Evolutionary conservation across 1,140 invertebrate genomes (phyloP), one percentile per base, ranked within the genome.

Genomic region (Drosophila littoralis): DNA sequence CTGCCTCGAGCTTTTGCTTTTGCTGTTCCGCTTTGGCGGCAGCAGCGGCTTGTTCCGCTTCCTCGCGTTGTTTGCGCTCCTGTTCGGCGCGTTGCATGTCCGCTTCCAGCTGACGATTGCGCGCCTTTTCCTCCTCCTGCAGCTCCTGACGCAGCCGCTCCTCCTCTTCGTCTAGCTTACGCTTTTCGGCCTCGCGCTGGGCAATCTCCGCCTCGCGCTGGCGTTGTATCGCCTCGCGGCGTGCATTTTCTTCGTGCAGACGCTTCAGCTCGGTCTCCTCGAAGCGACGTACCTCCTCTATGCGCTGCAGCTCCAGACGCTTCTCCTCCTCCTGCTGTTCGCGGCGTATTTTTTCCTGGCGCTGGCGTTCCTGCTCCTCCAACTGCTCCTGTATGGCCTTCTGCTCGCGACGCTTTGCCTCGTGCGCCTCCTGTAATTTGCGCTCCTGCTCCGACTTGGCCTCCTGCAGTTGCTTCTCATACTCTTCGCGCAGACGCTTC

Each of bases 301-400:
- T 10, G 1, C 78, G 68, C 45, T 78, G 15, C 28, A 92, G 52
- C 13, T 84, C 65, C 9, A 28, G 36, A 1, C 90, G 90, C 51
- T 88, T 81, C 59, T 92, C 88, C 36, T 91, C 90, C 43, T 91
- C 90, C 48, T 89, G 63, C 13, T 82, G 76, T 13, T 91, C 71
- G 33, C 73, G 79, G 6, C 61, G 60, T 6, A 90, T 79, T 52
- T 91, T 70, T 54, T 88, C 78, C 33, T 75, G 84, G 0, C 89
- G 82, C 22, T 75, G 74, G 12, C 71, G 72, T 40, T 92, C 89
- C 57, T 90, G 82, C 46, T 81, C 68, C 59, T 85, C 61, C 4
- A 81, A 42, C 13, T 66, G 65, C n/a, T 79, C 75, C 12, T 91
- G 60, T 4, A 90, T 60, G 35, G 57, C 71, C 42, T 81, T 61